Evolutionary conservation across 2,113 vertebrate genomes (phyloP).

Genomic region (Chloebia gouldiae): DNA sequence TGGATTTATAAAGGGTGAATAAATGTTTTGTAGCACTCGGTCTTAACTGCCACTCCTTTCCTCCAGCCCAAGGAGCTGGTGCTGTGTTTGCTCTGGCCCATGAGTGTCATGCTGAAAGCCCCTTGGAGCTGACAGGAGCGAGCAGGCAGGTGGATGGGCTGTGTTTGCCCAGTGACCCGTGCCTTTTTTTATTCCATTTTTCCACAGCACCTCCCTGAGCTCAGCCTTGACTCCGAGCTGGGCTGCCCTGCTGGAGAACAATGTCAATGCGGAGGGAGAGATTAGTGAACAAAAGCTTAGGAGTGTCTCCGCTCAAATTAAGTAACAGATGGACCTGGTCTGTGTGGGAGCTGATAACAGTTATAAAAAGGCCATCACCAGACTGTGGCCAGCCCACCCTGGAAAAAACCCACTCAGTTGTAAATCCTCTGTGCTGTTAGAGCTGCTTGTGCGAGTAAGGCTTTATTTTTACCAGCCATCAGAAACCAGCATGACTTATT

Average conservation of each 20-base stretch:
- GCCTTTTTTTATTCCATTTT: not conserved
- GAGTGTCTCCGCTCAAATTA: not conserved
- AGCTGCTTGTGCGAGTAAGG: not conserved
- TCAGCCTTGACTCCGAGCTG: not conserved
- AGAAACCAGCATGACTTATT: not conserved
- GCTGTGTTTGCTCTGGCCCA: not conserved
- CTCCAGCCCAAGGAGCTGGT: not conserved
- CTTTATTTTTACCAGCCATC: slow-evolving; percentile 60
- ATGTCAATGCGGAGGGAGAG: not conserved
- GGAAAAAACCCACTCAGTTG: slow-evolving; percentile 33
- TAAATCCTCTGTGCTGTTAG: slow-evolving; percentile 35
- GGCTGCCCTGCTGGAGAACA: not conserved
- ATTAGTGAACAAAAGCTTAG: slow-evolving; percentile 29
- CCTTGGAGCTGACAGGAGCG: not conserved
- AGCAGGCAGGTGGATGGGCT: not conserved
- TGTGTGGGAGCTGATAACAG: slow-evolving; percentile 45
- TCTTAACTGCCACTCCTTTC: not conserved
- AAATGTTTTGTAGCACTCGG: not conserved
- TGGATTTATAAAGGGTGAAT: not conserved
- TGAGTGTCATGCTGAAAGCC: not conserved
- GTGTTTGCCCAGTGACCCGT: not conserved
- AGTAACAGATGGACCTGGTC: slow-evolving; percentile 42
- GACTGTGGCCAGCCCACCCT: slow-evolving; percentile 36
- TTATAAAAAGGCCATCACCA: slow-evolving; percentile 54
- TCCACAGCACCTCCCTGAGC: not conserved